These are phyloP conservation scores for Herpetotheres cachinnans DNA, from an alignment of 2,113 vertebrate genomes.

Conservation along the genomic window DNA sequence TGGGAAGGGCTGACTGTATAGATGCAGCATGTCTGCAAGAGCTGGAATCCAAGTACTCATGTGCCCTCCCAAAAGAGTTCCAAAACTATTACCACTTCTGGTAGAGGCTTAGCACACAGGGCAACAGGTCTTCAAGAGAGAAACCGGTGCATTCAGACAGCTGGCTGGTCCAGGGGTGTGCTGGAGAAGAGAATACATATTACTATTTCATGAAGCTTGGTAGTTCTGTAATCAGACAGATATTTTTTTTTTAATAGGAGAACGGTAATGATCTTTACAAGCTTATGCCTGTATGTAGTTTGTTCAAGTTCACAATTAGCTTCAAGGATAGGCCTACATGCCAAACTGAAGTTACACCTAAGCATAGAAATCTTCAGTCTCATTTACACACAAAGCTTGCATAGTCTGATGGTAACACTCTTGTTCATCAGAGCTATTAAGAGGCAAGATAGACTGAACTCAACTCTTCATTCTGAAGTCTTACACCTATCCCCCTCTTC, in stretches of 20 bases:
- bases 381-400: background rate
- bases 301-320: background rate
- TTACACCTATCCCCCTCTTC: background rate
- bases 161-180: constrained; percentile 84
- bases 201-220: background rate
- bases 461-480: background rate
- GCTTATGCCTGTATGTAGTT: background rate
- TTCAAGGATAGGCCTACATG: background rate
- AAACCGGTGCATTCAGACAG: constrained; percentile 88
- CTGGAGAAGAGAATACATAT: constrained; percentile 62
- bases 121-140: constrained; percentile 82
- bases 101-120: constrained; percentile 78
- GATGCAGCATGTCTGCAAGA: background rate
- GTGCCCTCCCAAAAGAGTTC: background rate
- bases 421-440: background rate
- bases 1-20: background rate
- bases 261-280: background rate
- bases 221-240: background rate
- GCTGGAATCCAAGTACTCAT: background rate
- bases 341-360: background rate
- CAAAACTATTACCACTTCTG: constrained; percentile 76
- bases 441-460: background rate
- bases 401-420: background rate
- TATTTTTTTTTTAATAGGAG: background rate
- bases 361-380: background rate